Evolutionary conservation across 1,140 invertebrate species (phyloP).

Genomic region (Oedothorax gibbosus): DNA sequence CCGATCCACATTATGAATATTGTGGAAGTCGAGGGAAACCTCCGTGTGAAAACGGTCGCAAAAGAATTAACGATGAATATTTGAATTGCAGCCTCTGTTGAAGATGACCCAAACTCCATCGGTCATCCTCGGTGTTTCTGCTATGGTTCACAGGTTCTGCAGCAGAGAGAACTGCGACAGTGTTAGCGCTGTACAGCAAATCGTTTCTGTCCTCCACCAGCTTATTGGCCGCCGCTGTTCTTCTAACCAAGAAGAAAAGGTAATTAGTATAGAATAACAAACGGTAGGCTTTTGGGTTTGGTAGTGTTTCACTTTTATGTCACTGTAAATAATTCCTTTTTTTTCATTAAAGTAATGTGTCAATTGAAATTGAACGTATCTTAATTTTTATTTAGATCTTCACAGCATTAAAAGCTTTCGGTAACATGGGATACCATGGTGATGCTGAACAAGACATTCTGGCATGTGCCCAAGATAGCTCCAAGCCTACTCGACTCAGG

Average conservation of each 20-base stretch:
- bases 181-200: background rate
- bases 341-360: background rate
- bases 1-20: too few species aligned
- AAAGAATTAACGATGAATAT: too few species aligned
- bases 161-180: background rate
- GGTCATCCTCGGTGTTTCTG: slow-evolving; percentile 37
- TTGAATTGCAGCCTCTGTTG: slow-evolving; percentile 30
- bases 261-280: background rate
- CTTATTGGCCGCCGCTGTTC: slow-evolving; percentile 7
- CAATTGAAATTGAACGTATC: background rate
- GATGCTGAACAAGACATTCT: slow-evolving; percentile 74
- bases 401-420: slow-evolving; percentile 83
- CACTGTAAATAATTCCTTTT: background rate
- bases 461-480: slow-evolving; percentile 76
- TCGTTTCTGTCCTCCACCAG: slow-evolving; percentile 1
- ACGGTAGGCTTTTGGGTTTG: background rate
- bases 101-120: background rate
- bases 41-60: too few species aligned
- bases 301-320: background rate
- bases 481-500: slow-evolving; percentile 77
- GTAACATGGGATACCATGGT: slow-evolving; percentile 80
- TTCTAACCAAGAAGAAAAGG: slow-evolving; percentile 9
- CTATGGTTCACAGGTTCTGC: slow-evolving; percentile 35
- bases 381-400: slow-evolving; percentile 70
- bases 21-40: too few species aligned